These are phyloP conservation scores for Gasterosteus aculeatus DNA, from an alignment of 2,113 vertebrate genomes.

Conservation along the genomic window DNA sequence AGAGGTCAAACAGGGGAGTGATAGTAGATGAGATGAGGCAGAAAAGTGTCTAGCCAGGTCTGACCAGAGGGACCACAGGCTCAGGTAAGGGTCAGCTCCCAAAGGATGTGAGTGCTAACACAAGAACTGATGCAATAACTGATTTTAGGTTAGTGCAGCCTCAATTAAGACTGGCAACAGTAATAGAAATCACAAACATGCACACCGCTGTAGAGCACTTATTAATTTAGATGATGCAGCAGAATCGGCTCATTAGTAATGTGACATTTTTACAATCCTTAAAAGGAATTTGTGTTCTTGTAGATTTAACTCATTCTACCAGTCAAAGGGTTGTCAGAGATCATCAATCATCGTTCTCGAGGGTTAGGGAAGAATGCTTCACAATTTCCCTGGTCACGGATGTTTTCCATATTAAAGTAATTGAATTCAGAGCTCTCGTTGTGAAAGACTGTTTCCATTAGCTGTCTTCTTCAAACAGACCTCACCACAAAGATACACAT, in stretches of 20 bases:
- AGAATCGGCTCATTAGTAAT: neutral
- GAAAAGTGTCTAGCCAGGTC: conserved; percentile 52
- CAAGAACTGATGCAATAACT: neutral
- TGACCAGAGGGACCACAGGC: conserved; percentile 27
- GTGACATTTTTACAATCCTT: neutral
- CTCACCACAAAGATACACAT: no score
- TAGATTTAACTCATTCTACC: neutral
- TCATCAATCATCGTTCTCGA: neutral
- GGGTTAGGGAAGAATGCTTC: neutral
- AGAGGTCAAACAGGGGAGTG: conserved; percentile 44
- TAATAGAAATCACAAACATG: neutral
- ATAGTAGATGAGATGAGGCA: conserved; percentile 53
- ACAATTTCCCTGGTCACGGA: neutral
- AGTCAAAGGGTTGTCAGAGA: neutral
- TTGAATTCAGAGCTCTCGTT: neutral
- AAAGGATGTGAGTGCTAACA: conserved; percentile 12
- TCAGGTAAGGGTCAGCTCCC: conserved; percentile 30
- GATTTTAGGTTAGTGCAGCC: neutral
- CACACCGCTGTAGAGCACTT: neutral
- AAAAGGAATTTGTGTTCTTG: neutral
- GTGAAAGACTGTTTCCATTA: conserved; percentile 1
- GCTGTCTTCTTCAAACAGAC: neutral
- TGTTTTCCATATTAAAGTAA: conserved; percentile 6
- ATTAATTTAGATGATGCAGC: neutral
- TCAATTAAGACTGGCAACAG: neutral